Base-by-base conservation (phyloP, 2,797 vertebrate genomes). In the Sardinella longiceps region DNA sequence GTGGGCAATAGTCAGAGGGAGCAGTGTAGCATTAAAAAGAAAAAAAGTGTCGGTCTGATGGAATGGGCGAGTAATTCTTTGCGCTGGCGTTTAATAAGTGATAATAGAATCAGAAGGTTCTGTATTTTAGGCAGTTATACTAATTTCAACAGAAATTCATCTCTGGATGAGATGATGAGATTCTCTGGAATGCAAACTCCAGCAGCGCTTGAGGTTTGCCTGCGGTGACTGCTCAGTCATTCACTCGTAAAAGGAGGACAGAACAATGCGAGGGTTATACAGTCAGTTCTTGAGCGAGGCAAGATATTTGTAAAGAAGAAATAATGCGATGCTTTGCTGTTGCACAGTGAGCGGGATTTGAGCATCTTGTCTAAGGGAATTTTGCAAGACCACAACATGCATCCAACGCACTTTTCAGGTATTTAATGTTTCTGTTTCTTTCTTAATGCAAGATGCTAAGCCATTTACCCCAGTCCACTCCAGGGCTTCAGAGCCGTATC, bases 301-400 rank as follows among this genome's bases (percentile, higher is more conserved):
- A 81, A 87, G 80, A 85, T 87, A 81, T 89, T 48, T 88, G 70
- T 88, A 85, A 86, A 80, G 82, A 86, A 77, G 81, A 87, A 77
- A 83, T 25, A 83, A 84, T 18, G 56, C 58, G 84, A 85, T 51
- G 84, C 87, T 56, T 85, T 84, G 87, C 87, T 88, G 90, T 81
- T 87, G 84, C 86, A 88, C 91, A 25, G 86, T 20, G 70, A 86
- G 90, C 90, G 83, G 91, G 89, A 86, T 87, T 90, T 82, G 83
- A 81, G 81, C 81, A 74, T 70, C 81, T 87, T 53, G 87, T 86
- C 87, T 81, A 82, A 25, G 86, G 88, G 86, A 87, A 88, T 87
- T 89, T 85, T 81, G 81, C 86, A 74, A 74, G 58, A 15, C 28
- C 63, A 87, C 56, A 84, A 84, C 87, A 85, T 85, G 83, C 82